Base-by-base conservation (phyloP, 2,113 vertebrate species). In the Dicentrarchus labrax region DNA sequence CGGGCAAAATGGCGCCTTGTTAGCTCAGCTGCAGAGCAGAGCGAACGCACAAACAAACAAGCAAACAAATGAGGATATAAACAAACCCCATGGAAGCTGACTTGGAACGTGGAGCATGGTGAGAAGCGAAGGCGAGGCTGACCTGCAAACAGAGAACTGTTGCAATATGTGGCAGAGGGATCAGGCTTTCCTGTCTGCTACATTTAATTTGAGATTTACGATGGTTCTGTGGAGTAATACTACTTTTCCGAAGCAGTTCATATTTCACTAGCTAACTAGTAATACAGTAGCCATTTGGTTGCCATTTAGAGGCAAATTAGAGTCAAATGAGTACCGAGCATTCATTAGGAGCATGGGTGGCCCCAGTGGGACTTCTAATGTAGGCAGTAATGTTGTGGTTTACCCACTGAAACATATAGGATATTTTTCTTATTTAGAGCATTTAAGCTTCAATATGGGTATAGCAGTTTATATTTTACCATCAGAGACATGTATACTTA, bases 11-110 rank as follows among this genome's bases (percentile, higher is more conserved):
- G 90, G 92, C 84, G 89, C 87, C 93, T 94, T 94, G 93, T 95
- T 95, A 95, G 92, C 91, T 94, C 94, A 94, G 93, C 94, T 94
- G 91, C 92, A 89, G 89, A 93, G 89, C 83, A 61, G 74, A 87
- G 89, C 73, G 53, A 92, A 88, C 54, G 67, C 83, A 91, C 92
- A 91, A 87, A 91, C 88, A 93, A 93, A 90, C 90, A 93, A 78
- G 87, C 87, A 92, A 90, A 95, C 88, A 93, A 86, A 94, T 78
- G 51, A 88, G 76, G 86, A 86, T 76, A 86, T 76, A 91, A 91
- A 91, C 85, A 94, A 90, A 86, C 85, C 72, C 61, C 38, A 45
- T 53, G 66, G 69, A 91, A 70, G 80, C 85, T 84, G 76, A 82
- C 81, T 83, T 56, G 86, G 83, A 85, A 84, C 53, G 10, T 41